Evolutionary conservation across 2,888 invertebrate species (phyloP).

Genomic region (Protophormia terraenovae): DNA sequence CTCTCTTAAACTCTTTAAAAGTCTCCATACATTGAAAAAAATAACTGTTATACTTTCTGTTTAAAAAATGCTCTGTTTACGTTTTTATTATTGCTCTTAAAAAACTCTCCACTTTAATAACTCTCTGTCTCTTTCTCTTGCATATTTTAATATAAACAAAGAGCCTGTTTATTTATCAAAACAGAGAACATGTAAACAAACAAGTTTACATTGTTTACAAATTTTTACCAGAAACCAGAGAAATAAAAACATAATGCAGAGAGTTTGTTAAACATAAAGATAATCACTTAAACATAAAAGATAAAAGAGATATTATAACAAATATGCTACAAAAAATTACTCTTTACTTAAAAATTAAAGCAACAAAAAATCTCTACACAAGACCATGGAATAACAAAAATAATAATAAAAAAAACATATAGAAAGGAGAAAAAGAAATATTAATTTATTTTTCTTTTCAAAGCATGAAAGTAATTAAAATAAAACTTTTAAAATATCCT

Average conservation of each 20-base stretch:
- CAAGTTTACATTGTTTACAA: not conserved
- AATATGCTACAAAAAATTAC: not conserved
- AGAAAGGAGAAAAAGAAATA: no score
- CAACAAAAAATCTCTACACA: no score
- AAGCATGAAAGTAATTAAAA: no score
- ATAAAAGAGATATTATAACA: not conserved
- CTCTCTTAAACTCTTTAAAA: no score
- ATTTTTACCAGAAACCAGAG: not conserved
- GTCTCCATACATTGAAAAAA: no score
- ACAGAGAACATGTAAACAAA: conserved; percentile 14
- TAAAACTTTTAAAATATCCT: no score
- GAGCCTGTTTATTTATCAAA: not conserved
- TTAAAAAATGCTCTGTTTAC: not conserved
- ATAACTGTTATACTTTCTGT: not conserved
- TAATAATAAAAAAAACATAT: no score
- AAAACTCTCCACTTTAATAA: not conserved
- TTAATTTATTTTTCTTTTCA: no score
- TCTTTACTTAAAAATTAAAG: no score
- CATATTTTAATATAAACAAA: not conserved
- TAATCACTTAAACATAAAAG: not conserved
- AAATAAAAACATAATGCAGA: not conserved
- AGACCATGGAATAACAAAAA: no score
- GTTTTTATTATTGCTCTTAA: not conserved
- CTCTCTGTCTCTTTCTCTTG: not conserved
- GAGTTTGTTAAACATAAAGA: not conserved